A percentile compares a stretch with the other conserved stretches of the same genome.
Evolutionary conservation across 2,113 vertebrate species (phyloP).

Genomic region (Tetrax tetrax): DNA sequence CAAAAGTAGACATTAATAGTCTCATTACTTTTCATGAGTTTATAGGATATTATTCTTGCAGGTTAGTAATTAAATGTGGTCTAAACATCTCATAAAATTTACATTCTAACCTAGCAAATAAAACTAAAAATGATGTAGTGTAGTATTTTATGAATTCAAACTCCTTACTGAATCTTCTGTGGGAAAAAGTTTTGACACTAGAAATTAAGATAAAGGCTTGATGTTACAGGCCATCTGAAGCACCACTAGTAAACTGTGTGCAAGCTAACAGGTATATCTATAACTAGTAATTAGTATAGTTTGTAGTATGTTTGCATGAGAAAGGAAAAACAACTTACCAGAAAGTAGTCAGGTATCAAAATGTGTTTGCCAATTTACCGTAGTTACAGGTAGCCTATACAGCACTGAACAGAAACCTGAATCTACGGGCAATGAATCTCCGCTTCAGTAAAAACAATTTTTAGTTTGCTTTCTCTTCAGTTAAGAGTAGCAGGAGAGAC

Average conservation of each 20-base stretch:
- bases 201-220: neutral
- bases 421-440: neutral
- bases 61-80: neutral
- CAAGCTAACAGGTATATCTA: neutral
- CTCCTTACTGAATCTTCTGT: neutral
- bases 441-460: neutral
- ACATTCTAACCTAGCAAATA: neutral
- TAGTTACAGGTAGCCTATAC: neutral
- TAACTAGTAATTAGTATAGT: neutral
- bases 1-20: neutral
- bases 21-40: neutral
- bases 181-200: neutral
- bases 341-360: neutral
- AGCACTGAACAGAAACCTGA: neutral
- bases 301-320: neutral
- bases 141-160: neutral
- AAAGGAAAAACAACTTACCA: neutral
- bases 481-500: neutral
- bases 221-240: neutral
- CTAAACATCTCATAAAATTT: neutral
- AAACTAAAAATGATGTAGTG: neutral
- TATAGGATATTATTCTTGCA: neutral
- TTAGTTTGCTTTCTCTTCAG: neutral
- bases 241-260: neutral
- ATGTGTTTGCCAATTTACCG: neutral